Base-by-base conservation (phyloP, 2,797 vertebrate species). In the Typhlichthys subterraneus region DNA sequence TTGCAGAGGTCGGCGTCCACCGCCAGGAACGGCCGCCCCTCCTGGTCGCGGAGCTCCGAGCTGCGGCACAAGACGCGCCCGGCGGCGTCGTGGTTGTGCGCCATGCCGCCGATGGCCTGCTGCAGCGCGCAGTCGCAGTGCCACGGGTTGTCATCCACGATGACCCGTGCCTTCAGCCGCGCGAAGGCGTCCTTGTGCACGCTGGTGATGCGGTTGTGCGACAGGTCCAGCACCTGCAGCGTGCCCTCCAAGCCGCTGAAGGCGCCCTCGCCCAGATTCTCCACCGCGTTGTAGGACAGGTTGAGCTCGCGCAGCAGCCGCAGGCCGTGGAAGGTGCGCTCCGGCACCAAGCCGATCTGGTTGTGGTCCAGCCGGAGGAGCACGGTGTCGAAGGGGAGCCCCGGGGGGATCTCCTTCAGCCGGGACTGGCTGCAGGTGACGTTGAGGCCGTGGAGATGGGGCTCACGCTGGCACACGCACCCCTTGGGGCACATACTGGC, bases 401-500 rank as follows among this genome's bases (percentile, higher is more conserved):
- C 96, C 71, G 94, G 91, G 31, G 97, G 97, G 86, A 99, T 97
- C 85, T 98, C 97, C 86, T 96, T 97, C 88, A 99, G 94, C 69
- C 95, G 96, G 2, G 96, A 96, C 67, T 96, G 95, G 89, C 96
- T 99, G 92, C 97, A 99, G 78, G 93, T 95, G 83, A 99, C 94
- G 0, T 98, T 98, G 84, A 96, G 91, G 68, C 94, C 96, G 63
- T 91, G 91, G 29, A 89, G 91, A 59, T 91, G 89, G 56, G 79
- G 79, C 70, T 96, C 96, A 0, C 88, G 95, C 79, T 95, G 95
- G 87, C 97, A 99, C 73, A 94, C 84, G 87, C 97, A 99, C 88
- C 95, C 96, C 88, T 97, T 97, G 5, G 96, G 97, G 91, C 97
- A 99, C 95, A 98, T 96, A 94, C 95, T 96, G 93, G 97, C 95